A percentile compares a stretch with the other conserved stretches of the same genome.
Conservation (phyloP, 2,797 vertebrate species). For the Scomberomorus guttatus region DNA sequence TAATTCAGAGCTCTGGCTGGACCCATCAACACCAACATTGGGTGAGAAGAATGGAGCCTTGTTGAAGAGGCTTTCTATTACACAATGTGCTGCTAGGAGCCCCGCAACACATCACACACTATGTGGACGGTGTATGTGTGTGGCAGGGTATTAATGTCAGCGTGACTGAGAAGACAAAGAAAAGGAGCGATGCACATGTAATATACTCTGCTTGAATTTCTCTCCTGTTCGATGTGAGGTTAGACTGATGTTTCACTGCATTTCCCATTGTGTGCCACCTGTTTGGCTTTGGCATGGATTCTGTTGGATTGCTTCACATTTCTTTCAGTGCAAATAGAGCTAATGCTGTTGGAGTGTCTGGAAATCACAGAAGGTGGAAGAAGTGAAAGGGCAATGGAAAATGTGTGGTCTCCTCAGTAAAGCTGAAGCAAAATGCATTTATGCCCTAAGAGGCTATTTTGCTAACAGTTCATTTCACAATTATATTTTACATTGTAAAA, state of each 20-base stretch:
- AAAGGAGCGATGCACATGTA: slow-evolving; percentile 10
- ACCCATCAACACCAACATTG: slow-evolving; percentile 61
- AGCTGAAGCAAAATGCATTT: neutral
- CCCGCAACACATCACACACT: slow-evolving; percentile 51
- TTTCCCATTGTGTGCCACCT: slow-evolving; percentile 30
- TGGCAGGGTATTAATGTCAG: slow-evolving; percentile 8
- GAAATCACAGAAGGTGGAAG: slow-evolving; percentile 27
- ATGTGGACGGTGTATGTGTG: slow-evolving; percentile 27
- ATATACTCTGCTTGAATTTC: neutral
- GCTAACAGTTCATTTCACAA: neutral
- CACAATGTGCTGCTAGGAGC: slow-evolving; percentile 74
- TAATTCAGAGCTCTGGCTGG: slow-evolving; percentile 71
- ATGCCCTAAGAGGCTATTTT: neutral
- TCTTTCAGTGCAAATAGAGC: slow-evolving; percentile 36
- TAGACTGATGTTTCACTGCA: neutral
- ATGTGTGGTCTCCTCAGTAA: neutral
- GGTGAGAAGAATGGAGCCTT: slow-evolving; percentile 68
- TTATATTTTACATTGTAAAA: neutral
- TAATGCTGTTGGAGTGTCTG: slow-evolving; percentile 45
- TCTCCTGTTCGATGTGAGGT: neutral
- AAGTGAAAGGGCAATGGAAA: slow-evolving; percentile 30
- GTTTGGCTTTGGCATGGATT: slow-evolving; percentile 21
- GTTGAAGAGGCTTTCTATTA: slow-evolving; percentile 61
- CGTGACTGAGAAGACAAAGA: slow-evolving; percentile 13
- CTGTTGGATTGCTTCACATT: slow-evolving; percentile 13